These are phyloP conservation scores for Muntiacus reevesi DNA, from an alignment of 2,113 vertebrate genomes.

Conservation along the genomic window DNA sequence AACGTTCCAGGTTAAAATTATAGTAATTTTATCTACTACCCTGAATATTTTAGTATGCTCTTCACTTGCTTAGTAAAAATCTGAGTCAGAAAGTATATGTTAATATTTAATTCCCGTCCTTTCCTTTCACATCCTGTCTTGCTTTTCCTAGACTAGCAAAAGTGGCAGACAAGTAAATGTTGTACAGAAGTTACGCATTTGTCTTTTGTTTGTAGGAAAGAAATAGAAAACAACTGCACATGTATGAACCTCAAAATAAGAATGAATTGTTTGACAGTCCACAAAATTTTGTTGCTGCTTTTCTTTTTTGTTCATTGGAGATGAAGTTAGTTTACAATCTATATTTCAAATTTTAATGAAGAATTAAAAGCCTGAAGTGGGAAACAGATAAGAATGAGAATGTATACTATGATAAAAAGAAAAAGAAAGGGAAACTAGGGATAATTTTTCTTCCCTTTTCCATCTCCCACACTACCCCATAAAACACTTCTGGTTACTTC, in stretches of 20 bases:
- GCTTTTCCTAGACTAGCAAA: not conserved
- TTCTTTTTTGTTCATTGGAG: not conserved
- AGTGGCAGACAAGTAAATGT: not conserved
- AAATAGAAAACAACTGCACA: not conserved
- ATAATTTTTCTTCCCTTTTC: not conserved
- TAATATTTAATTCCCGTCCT: not conserved
- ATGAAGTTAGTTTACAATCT: not conserved
- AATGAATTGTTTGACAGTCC: not conserved
- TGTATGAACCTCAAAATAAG: not conserved
- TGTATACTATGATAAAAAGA: not conserved
- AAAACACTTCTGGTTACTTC: not conserved
- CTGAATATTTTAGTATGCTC: not conserved
- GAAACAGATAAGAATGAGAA: not conserved
- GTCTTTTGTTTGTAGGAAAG: not conserved
- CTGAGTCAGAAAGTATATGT: not conserved
- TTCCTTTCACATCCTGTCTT: not conserved
- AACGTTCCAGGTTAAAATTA: not conserved
- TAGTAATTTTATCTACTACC: not conserved
- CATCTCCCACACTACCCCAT: not conserved
- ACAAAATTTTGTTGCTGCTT: not conserved
- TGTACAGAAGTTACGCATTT: not conserved
- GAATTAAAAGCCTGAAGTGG: not conserved
- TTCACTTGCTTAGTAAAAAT: not conserved
- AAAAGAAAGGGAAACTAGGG: not conserved
- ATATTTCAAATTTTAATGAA: not conserved